phyloP scores from a whole-genome alignment of 2,113 vertebrate genomes.

The Pterophyllum scalare region DNA sequence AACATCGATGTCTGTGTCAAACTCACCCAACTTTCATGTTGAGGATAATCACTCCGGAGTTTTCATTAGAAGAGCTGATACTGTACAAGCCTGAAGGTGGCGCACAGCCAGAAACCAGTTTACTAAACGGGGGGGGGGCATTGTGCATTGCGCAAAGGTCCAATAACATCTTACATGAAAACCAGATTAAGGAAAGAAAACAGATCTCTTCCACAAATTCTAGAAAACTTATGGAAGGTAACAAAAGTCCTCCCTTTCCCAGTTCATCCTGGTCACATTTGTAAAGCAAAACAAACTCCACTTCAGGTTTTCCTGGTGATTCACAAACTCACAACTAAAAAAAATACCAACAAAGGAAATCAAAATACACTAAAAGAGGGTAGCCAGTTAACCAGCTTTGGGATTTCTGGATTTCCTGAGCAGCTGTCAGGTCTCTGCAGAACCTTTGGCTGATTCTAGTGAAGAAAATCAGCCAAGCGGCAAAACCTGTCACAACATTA shows the following conservation, averaged over 20 bases:
- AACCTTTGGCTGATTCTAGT: neutral
- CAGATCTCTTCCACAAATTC: neutral
- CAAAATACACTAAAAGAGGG: neutral
- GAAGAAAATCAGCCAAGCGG: neutral
- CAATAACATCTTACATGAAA: neutral
- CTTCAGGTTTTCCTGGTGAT: neutral
- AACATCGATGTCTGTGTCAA: too few relatives aligned
- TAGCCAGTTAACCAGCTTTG: too few relatives aligned
- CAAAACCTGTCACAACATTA: neutral
- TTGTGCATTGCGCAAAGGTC: neutral
- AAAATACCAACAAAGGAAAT: neutral
- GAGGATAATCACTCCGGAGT: too few relatives aligned
- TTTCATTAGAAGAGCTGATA: too few relatives aligned
- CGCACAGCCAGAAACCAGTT: too few relatives aligned
- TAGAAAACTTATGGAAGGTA: neutral
- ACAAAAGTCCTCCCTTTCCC: neutral
- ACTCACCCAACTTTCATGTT: too few relatives aligned
- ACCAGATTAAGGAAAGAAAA: neutral
- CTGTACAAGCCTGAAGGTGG: too few relatives aligned
- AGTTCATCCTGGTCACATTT: fast-evolving
- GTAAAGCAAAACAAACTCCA: neutral
- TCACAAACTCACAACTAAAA: neutral
- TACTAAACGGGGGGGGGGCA: too few relatives aligned
- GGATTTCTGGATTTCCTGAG: neutral
- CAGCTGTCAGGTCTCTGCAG: neutral